Base-by-base conservation (phyloP, 1,140 invertebrate genomes). In the Drosophila teissieri region DNA sequence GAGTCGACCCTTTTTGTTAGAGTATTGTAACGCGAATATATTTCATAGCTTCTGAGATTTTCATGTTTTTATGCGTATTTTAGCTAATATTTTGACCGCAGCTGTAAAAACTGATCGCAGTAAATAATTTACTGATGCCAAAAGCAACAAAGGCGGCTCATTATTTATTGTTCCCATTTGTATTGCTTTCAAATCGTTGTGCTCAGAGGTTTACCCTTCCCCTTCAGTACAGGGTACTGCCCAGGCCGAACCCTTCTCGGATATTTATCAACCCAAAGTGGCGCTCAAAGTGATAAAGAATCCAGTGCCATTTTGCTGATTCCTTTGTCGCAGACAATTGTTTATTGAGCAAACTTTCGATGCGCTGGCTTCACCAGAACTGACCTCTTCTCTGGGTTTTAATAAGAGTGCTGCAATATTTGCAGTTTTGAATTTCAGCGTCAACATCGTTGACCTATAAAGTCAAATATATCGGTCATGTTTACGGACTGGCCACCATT, bases 361-460 rank as follows among this genome's bases (percentile, higher is more conserved):
- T 67, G 17, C 14, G 44, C 6, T 27, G 34, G 24, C 37, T 40
- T 48, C 40, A 3, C 31, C 17, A 42, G 36, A 75, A 76, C 61
- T 76, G 73, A 75, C 73, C 58, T 74, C 58, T 74, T 64, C 51
- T 27, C 8, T 15, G 55, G 39, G 19, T 51, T 44, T 44, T 39
- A 45, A 39, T 27, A 63, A 27, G 42, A 34, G 40, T 31, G 17
- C 10, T 36, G 27, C 40, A 54, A 56, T 75, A 57, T 75, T 75
- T 75, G 72, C 60, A 15, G 5, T 37, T 40, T 37, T n/a, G 56
- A 58, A 51, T 61, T 61, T 73, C 55, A 58, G 58, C 46, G 44
- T 22, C 39, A 58, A 67, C 48, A 49, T 37, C 45, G 75, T 61
- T 78, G 81, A 85, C 73, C 70, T 51, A 78, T 42, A 76, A 57